Conservation (phyloP, 2,888 invertebrate species). For the Pristionchus fissidentatus region DNA sequence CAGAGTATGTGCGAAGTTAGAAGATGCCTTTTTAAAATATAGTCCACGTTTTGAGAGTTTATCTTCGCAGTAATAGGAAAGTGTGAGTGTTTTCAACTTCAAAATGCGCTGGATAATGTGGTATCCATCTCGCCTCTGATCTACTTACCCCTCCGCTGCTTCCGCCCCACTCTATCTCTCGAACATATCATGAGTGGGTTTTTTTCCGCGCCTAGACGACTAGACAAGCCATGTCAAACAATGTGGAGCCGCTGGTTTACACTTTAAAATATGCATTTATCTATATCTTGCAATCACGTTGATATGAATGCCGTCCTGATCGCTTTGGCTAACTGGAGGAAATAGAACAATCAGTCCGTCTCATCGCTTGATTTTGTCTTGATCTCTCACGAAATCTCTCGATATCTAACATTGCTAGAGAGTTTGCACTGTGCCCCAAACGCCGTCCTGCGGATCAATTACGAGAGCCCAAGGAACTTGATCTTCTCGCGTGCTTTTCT, state of each 20-base stretch:
- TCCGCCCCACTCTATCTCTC: neutral
- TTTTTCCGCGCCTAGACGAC: neutral
- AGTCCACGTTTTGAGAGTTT: neutral
- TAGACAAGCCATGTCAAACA: neutral
- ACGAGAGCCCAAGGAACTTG: no score
- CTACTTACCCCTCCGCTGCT: slow-evolving; percentile 20
- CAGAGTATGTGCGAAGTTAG: no score
- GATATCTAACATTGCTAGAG: neutral
- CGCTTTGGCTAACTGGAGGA: no score
- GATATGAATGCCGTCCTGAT: no score
- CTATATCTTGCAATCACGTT: neutral
- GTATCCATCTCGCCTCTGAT: slow-evolving; percentile 12
- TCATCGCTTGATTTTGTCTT: slow-evolving; percentile 8
- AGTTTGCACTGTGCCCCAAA: neutral
- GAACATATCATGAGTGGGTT: neutral
- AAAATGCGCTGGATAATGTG: neutral
- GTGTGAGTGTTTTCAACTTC: neutral
- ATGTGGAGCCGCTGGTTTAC: neutral
- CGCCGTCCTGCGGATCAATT: neutral
- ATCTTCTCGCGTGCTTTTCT: neutral
- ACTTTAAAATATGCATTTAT: neutral
- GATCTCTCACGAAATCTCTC: neutral
- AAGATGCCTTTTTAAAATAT: neutral
- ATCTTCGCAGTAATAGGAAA: neutral
- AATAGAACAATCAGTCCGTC: slow-evolving; percentile 19